These are phyloP conservation scores for Gymnothorax javanicus DNA, from an alignment of 2,797 vertebrate genomes.

Conservation along the genomic window DNA sequence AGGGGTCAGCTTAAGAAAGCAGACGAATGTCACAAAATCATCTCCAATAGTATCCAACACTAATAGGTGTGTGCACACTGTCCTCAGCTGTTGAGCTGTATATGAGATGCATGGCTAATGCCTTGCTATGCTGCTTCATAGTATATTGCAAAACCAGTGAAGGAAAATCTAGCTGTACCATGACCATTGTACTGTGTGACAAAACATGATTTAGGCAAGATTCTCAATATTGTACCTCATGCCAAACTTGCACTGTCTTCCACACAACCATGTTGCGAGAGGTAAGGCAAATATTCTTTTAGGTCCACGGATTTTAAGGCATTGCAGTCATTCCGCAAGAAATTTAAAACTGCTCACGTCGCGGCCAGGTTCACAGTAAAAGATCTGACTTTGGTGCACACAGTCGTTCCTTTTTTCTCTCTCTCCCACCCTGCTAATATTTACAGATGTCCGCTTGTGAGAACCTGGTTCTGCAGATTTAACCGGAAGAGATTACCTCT, in stretches of 20 bases:
- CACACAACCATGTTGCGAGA: not conserved
- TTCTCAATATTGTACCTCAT: not conserved
- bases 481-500: slow-evolving; percentile 19
- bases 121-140: not conserved
- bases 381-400: not conserved
- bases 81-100: not conserved
- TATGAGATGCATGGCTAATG: not conserved
- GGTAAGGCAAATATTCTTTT: not conserved
- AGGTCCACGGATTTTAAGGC: not conserved
- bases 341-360: not conserved
- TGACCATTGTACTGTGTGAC: not conserved
- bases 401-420: not conserved
- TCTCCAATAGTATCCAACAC: not conserved
- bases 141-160: not conserved
- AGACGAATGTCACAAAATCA: not conserved
- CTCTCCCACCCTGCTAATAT: not conserved
- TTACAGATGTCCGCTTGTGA: not conserved
- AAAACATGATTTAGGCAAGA: not conserved
- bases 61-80: not conserved
- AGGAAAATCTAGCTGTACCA: not conserved
- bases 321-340: not conserved
- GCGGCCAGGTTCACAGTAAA: not conserved
- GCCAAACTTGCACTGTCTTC: not conserved
- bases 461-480: not conserved
- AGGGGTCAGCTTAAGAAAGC: not conserved